Evolutionary conservation across 1,140 invertebrate species (phyloP), one percentile per base, ranked within the genome.

Genomic region (Drosophila takahashii): DNA sequence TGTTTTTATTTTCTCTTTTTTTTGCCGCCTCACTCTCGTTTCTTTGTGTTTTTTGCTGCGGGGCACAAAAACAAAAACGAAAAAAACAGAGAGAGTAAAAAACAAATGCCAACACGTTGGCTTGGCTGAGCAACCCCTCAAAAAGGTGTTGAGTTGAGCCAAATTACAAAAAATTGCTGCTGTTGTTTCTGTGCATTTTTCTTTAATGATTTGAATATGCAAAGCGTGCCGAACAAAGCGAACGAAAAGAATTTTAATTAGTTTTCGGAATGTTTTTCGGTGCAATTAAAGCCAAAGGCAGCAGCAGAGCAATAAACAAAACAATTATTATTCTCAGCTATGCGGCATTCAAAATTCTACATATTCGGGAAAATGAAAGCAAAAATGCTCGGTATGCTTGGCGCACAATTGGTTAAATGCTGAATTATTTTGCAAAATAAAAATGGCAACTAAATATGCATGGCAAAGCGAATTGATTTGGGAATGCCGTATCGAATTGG

Each of bases 161-260:
- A 77, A 86, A 83, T 79, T 62, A 79, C 56, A 69, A 67, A 78
- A 77, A 54, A 58, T 57, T 62, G 54, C 58, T 67, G 58, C 54
- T 66, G 18, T 76, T 69, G 48, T 61, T 64, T 29, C 29, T 53
- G 54, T 36, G 61, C 50, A 60, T 77, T 69, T 76, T 57, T 70
- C 77, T 86, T 71, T 79, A 87, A 89, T 87, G 80, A 56, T 84
- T 69, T 51, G 51, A 77, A 77, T 77, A 83, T 57, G 66, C 65
- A 64, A 72, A 66, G 45, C 42, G 61, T 18, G 29, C 18, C 26
- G n/a, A 16, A 66, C 51, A 66, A 50, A 51, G 32, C 45, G 41
- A 69, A 42, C 45, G 66, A 86, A 67, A 85, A 81, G 67, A 85
- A 80, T 87, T 87, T 83, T 79, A 87, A 87, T 87, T 80, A 76